These are phyloP conservation scores for Cryptocephalus primarius DNA, from an alignment of 2,888 invertebrate genomes.

Conservation along the genomic window DNA sequence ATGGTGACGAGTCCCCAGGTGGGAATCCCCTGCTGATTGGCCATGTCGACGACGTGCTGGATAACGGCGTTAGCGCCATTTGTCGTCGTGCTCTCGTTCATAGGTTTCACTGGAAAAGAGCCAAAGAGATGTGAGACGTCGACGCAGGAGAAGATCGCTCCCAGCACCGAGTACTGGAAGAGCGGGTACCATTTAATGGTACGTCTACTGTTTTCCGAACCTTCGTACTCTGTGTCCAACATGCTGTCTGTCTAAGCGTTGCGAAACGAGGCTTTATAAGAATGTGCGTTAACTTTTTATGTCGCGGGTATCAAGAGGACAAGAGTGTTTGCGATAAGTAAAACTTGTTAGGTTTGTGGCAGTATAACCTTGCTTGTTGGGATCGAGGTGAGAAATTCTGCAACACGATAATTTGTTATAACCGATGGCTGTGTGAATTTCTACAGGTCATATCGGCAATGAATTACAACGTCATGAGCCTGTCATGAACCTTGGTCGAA, in stretches of 20 bases:
- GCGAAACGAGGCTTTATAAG: too few relatives aligned
- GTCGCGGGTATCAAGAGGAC: too few relatives aligned
- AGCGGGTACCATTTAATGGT: constrained; percentile 17
- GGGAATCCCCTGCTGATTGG: constrained; percentile 62
- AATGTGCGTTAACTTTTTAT: too few relatives aligned
- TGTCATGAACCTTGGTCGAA: too few relatives aligned
- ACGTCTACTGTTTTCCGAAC: constrained; percentile 5
- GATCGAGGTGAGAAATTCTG: too few relatives aligned
- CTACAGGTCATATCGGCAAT: too few relatives aligned
- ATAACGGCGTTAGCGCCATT: constrained; percentile 1
- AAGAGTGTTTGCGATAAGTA: too few relatives aligned
- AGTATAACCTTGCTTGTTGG: too few relatives aligned
- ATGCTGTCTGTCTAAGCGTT: constrained; percentile 2
- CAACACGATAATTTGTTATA: too few relatives aligned
- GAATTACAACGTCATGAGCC: too few relatives aligned
- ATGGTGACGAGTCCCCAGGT: constrained; percentile 79
- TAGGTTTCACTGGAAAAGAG: constrained; percentile 13
- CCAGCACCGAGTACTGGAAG: constrained; percentile 16
- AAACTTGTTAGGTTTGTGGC: background rate
- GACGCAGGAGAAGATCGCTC: constrained; percentile 15
- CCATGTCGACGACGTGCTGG: constrained; percentile 12
- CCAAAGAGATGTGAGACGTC: constrained; percentile 12
- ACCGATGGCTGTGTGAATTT: too few relatives aligned
- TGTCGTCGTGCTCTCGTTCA: constrained; percentile 8
- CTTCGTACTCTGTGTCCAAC: constrained; percentile 1